phyloP scores from a whole-genome alignment of 2,797 vertebrate genomes.

The Sebastiscus tertius region DNA sequence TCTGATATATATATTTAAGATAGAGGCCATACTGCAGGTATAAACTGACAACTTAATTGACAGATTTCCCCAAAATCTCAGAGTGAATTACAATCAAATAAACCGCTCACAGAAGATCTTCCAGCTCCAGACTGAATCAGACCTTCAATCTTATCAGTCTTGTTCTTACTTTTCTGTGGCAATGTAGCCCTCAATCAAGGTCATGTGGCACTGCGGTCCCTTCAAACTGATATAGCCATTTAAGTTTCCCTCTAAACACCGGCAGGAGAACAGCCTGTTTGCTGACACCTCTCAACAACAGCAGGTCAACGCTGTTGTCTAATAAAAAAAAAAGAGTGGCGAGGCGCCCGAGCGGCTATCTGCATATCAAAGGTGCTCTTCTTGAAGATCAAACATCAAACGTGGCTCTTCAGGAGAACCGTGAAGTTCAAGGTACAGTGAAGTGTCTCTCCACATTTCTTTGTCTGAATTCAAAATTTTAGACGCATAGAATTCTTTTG shows the following conservation, averaged over 20 bases:
- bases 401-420: constrained; percentile 19
- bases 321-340: constrained; percentile 40
- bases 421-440: constrained; percentile 21
- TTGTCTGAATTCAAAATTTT: background rate
- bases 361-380: constrained; percentile 67
- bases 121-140: constrained; percentile 9
- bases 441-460: constrained; percentile 1
- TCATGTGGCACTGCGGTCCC: background rate
- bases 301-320: constrained; percentile 22
- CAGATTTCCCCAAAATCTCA: constrained; percentile 25
- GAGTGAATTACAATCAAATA: constrained; percentile 30
- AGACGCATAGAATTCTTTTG: background rate
- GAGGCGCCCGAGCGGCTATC: constrained; percentile 20
- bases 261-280: constrained; percentile 41
- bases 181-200: constrained; percentile 6
- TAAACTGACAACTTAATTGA: constrained; percentile 2
- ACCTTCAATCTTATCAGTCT: constrained; percentile 8
- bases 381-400: constrained; percentile 57
- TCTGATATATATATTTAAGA: constrained; percentile 8
- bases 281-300: constrained; percentile 13
- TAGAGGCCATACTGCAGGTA: constrained; percentile 1
- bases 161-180: background rate
- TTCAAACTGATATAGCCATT: constrained; percentile 4
- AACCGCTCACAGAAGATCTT: background rate
- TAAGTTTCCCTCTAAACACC: background rate